These are phyloP conservation scores for Orientallactaga sibirica DNA, from an alignment of 2,797 vertebrate genomes.

Conservation along the genomic window DNA sequence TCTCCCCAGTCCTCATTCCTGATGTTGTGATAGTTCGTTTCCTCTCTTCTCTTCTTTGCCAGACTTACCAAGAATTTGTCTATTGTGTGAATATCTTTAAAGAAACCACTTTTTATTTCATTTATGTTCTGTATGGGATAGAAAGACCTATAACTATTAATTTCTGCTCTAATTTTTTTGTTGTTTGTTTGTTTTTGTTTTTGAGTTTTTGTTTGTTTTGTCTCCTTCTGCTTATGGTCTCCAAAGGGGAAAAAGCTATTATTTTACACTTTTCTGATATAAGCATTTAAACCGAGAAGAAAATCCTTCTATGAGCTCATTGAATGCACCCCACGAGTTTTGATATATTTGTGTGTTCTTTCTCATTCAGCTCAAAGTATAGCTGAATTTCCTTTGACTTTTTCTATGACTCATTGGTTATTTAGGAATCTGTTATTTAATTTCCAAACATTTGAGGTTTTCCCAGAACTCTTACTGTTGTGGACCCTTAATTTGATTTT, in stretches of 20 bases:
- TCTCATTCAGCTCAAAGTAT: slow-evolving; percentile 20
- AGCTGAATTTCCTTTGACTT: slow-evolving; percentile 29
- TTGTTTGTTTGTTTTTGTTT: no score
- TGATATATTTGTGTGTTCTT: not conserved
- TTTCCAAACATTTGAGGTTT: slow-evolving; percentile 58
- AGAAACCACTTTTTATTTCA: not conserved
- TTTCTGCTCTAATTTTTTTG: not conserved
- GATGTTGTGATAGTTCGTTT: not conserved
- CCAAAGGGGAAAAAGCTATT: not conserved
- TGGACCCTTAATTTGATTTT: slow-evolving; percentile 37
- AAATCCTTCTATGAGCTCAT: not conserved
- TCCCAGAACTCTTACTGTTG: slow-evolving; percentile 14
- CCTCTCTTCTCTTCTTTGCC: not conserved
- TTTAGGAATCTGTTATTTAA: not conserved
- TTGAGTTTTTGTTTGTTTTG: not conserved
- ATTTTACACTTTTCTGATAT: not conserved
- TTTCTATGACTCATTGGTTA: not conserved
- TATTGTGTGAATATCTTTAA: slow-evolving; percentile 16
- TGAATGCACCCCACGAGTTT: not conserved
- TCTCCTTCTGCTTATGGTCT: not conserved
- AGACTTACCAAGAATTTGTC: not conserved
- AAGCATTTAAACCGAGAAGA: not conserved
- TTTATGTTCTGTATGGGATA: not conserved
- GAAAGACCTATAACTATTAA: not conserved
- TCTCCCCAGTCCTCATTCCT: not conserved